Percentiles rank a stretch among this genome's conserved stretches.
Evolutionary conservation across 1,140 invertebrate genomes (phyloP).

Genomic region (Diachasmimorpha longicaudata): DNA sequence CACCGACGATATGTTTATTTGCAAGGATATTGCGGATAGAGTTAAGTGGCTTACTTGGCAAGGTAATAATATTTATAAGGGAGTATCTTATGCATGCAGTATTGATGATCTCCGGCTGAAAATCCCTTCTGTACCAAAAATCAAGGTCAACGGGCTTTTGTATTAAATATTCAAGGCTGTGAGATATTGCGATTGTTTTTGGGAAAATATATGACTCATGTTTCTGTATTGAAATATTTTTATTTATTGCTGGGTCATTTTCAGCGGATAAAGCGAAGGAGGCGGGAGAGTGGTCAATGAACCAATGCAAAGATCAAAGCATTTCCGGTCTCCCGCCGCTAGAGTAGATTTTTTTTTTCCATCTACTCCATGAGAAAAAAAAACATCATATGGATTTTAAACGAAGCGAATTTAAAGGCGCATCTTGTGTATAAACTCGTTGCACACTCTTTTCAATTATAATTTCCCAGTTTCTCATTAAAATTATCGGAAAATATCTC

Average conservation of each 20-base stretch:
- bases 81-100: slow-evolving; percentile 72
- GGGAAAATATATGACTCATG: not conserved
- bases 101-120: slow-evolving; percentile 66
- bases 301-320: not conserved
- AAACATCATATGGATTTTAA: not conserved
- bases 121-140: slow-evolving; percentile 61
- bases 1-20: slow-evolving; percentile 61
- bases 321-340: not conserved
- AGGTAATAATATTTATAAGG: slow-evolving; percentile 61
- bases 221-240: not conserved
- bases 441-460: not conserved
- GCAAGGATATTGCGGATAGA: slow-evolving; percentile 62
- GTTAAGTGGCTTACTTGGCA: slow-evolving; percentile 66
- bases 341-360: not conserved
- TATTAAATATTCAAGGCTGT: slow-evolving; percentile 13
- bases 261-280: too few species aligned
- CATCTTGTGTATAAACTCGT: not conserved
- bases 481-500: not conserved
- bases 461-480: not conserved
- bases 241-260: too few species aligned
- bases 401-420: too few species aligned
- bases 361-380: not conserved
- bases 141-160: slow-evolving; percentile 49
- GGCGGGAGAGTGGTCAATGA: not conserved
- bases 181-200: not conserved